Percentiles rank a stretch among this genome's conserved stretches.
These are phyloP conservation scores for Carabus problematicus DNA, from an alignment of 2,888 invertebrate species.

Conservation along the genomic window DNA sequence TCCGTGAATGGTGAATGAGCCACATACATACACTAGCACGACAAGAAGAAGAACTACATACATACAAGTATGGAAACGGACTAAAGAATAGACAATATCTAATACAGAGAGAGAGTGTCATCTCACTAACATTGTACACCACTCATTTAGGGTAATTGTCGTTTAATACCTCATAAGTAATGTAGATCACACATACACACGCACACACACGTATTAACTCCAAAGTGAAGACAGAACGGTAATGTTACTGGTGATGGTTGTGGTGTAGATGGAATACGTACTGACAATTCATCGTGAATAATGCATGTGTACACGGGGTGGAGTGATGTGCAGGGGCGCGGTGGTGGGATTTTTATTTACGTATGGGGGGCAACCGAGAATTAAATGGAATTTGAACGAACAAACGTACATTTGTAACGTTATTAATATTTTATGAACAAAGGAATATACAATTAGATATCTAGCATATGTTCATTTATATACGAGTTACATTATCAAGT, in stretches of 20 bases:
- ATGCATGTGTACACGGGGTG: conserved; percentile 18
- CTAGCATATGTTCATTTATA: too few species aligned
- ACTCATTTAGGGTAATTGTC: conserved; percentile 57
- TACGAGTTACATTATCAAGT: too few species aligned
- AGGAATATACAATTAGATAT: background rate
- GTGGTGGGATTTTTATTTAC: conserved; percentile 33
- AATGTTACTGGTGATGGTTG: too few species aligned
- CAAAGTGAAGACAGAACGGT: conserved; percentile 20
- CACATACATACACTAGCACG: background rate
- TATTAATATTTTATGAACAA: conserved; percentile 22
- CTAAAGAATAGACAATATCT: too few species aligned
- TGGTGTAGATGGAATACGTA: background rate
- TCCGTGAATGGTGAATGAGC: conserved; percentile 36
- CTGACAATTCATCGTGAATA: conserved; percentile 25
- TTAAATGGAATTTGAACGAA: conserved; percentile 34
- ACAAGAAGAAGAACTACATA: too few species aligned
- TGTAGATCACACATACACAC: conserved; percentile 46
- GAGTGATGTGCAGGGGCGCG: background rate
- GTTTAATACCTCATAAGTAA: conserved; percentile 57
- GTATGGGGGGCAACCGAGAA: conserved; percentile 24
- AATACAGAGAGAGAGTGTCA: background rate
- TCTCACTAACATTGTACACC: conserved; percentile 45
- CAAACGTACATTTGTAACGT: conserved; percentile 11
- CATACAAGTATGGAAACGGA: too few species aligned
- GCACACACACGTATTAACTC: conserved; percentile 54